Percentiles rank a stretch among this genome's conserved stretches.
phyloP scores from a whole-genome alignment of 1,140 invertebrate genomes.

The Hermetia illucens region DNA sequence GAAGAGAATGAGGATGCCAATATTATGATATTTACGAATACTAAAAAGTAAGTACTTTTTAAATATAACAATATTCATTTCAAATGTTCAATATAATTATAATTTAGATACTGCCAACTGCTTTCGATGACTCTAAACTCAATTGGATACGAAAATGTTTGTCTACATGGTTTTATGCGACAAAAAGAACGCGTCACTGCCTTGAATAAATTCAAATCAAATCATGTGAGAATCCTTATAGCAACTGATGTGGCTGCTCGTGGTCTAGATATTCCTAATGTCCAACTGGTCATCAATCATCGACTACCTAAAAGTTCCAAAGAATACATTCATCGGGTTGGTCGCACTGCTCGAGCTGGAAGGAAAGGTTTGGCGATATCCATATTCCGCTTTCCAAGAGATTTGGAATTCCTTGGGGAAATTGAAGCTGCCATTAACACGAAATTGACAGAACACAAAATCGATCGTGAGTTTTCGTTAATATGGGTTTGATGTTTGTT shows the following conservation, averaged over 20 bases:
- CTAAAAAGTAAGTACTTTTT: conserved; percentile 69
- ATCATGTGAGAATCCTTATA: conserved; percentile 71
- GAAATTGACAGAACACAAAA: conserved; percentile 71
- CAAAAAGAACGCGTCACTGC: conserved; percentile 67
- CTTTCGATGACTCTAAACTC: conserved; percentile 73
- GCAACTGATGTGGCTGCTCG: conserved; percentile 94
- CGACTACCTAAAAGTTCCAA: conserved; percentile 77
- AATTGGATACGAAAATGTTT: conserved; percentile 74
- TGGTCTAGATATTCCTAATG: conserved; percentile 78
- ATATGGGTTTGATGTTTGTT: too few relatives aligned
- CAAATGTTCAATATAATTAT: conserved; percentile 2
- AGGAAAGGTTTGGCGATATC: conserved; percentile 74
- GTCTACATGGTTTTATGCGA: conserved; percentile 72
- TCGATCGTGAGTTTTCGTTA: conserved; percentile 60
- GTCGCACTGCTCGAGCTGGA: conserved; percentile 88
- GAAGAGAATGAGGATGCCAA: conserved; percentile 57
- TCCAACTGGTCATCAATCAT: conserved; percentile 90
- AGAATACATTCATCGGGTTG: conserved; percentile 85
- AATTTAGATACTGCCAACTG: conserved; percentile 62
- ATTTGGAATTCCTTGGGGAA: conserved; percentile 71
- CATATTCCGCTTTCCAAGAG: conserved; percentile 74
- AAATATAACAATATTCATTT: too few relatives aligned
- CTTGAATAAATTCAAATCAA: conserved; percentile 74
- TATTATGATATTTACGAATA: conserved; percentile 87
- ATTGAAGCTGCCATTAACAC: conserved; percentile 76